A percentile compares a stretch with the other conserved stretches of the same genome.
Conservation (phyloP, 2,113 vertebrate species). For the Thalassarche chlororhynchos region DNA sequence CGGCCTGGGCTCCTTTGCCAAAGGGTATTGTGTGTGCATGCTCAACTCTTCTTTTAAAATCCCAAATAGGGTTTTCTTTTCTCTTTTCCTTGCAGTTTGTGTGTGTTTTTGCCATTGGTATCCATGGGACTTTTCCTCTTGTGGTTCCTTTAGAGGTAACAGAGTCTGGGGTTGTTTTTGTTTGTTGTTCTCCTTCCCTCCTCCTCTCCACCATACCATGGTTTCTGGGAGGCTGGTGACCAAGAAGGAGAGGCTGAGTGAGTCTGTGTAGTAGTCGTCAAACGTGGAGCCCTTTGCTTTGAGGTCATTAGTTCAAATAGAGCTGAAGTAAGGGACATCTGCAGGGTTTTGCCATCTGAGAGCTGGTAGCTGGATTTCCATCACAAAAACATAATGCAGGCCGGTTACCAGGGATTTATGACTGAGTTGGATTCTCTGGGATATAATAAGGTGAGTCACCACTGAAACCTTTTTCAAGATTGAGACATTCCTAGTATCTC, state of each 20-base stretch:
- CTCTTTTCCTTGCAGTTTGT: neutral
- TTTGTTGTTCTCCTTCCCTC: neutral
- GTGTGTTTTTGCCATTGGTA: conserved; percentile 29
- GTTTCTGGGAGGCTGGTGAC: neutral
- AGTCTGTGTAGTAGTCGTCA: neutral
- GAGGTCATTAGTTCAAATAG: neutral
- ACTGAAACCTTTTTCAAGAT: neutral
- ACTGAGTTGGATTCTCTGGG: neutral
- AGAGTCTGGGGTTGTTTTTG: neutral
- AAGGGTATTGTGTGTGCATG: conserved; percentile 4
- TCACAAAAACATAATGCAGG: neutral
- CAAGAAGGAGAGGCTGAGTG: neutral
- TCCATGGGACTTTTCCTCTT: conserved; percentile 21
- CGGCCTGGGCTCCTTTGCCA: conserved; percentile 23
- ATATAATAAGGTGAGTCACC: neutral
- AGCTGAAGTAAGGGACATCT: neutral
- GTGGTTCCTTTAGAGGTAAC: neutral
- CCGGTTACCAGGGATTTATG: neutral
- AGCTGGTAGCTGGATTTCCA: neutral
- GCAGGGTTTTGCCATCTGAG: neutral
- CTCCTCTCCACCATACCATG: neutral
- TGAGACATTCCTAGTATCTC: neutral
- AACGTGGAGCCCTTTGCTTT: neutral
- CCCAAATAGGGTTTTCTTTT: conserved; percentile 50
- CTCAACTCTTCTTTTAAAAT: conserved; percentile 39